Evolutionary conservation across 2,797 vertebrate genomes (phyloP).

Genomic region (Taeniopygia guttata): DNA sequence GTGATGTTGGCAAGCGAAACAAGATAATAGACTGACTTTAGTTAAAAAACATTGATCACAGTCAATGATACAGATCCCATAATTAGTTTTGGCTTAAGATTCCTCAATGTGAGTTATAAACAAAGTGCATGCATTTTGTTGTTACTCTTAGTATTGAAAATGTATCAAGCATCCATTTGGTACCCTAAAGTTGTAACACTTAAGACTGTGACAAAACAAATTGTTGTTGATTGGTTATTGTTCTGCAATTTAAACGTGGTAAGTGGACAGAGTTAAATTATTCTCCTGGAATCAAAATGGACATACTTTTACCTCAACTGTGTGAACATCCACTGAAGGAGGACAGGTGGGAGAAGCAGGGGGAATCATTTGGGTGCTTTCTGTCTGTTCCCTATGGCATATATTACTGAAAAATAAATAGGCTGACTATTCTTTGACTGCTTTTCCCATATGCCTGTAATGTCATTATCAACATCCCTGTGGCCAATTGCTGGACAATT

Average conservation of each 20-base stretch:
- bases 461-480: neutral
- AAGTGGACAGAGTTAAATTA: neutral
- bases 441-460: neutral
- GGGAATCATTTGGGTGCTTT: neutral
- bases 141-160: neutral
- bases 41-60: neutral
- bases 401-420: neutral
- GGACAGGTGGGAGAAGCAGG: neutral
- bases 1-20: neutral
- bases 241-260: neutral
- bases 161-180: neutral
- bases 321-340: neutral
- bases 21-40: neutral
- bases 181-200: neutral
- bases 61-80: neutral
- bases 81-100: neutral
- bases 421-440: neutral
- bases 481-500: neutral
- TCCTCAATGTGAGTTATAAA: neutral
- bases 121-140: neutral
- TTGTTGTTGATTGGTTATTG: neutral
- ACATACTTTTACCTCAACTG: neutral
- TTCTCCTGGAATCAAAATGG: neutral
- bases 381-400: neutral
- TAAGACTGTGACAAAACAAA: neutral